Evolutionary conservation across 2,113 vertebrate genomes (phyloP), one percentile per base, ranked within the genome.

Genomic region (Daboia siamensis): DNA sequence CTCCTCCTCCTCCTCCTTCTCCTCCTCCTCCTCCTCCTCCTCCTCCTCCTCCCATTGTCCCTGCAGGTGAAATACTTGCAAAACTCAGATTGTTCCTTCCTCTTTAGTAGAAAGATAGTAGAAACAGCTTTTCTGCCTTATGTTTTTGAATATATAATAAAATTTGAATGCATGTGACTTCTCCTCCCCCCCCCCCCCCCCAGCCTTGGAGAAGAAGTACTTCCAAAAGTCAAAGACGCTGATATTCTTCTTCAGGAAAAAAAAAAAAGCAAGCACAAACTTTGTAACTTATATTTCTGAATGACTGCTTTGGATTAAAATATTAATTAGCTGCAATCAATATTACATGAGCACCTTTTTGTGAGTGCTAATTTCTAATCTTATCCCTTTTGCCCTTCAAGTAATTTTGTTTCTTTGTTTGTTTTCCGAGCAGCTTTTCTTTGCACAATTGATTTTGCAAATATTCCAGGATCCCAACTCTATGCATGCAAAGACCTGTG

Each of bases 401-500:
- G 54, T 33, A 20, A 2, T 1, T 7, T 85, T 93, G 0, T 3
- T 94, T 93, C 90, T 9, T 94, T 10, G 57, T 9, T 85, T 93
- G 0, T 3, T 94, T 93, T 90, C 12, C 93, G 10, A 64, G 55
- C 87, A 55, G 4, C 0, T 9, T 64, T 89, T 95, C 92, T 94
- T 94, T 93, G 51, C 46, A 56, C 6, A 95, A 52, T 87, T 93
- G 90, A 64, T 29, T 10, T 86, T 0, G 57, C 9, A 95, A 92
- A 95, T 94, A 90, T 26, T 95, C 92, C 95, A 94, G 89, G 94
- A 94, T 96, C 4, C 1, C 17, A 91, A 6, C 91, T 96, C 86
- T 87, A 96, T 85, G 93, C 59, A 91, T 39, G 90, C 74, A 95
- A 44, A 97, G 95, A 97, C 94, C 94, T 91, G 46, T 57, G 96